phyloP scores from a whole-genome alignment of 2,113 vertebrate species.

The Macrotus californicus region DNA sequence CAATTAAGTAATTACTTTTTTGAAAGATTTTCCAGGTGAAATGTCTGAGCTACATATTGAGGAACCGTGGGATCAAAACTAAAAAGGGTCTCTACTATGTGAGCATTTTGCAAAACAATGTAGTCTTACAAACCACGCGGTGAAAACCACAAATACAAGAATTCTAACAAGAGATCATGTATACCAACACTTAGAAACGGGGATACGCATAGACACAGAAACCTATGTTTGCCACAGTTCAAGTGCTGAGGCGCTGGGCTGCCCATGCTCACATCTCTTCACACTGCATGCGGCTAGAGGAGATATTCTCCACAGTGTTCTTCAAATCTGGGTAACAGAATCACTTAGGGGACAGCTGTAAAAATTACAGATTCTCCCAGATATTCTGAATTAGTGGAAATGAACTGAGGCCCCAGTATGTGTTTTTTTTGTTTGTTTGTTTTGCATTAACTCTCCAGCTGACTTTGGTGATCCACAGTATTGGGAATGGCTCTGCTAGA shows the following conservation, averaged over 20 bases:
- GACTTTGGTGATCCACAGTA: neutral
- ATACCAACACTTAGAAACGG: neutral
- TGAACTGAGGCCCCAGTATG: neutral
- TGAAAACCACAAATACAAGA: neutral
- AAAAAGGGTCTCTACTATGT: neutral
- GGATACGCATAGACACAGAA: neutral
- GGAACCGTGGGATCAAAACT: neutral
- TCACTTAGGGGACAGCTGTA: neutral
- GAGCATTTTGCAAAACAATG: neutral
- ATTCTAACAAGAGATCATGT: neutral
- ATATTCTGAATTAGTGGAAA: neutral
- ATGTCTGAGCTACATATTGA: neutral
- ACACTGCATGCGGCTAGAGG: neutral
- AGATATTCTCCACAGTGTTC: neutral
- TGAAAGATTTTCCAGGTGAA: slow-evolving; percentile 1
- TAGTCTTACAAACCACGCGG: neutral
- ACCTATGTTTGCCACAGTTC: neutral
- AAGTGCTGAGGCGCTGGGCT: neutral
- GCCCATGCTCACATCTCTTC: neutral
- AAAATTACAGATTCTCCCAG: neutral
- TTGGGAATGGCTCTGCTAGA: slow-evolving; percentile 3
- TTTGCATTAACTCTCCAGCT: neutral
- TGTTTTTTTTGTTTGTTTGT: neutral
- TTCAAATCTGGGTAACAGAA: slow-evolving; percentile 13
- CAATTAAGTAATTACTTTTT: neutral